Evolutionary conservation across 2,797 vertebrate species (phyloP).

Genomic region (Dryobates pubescens): DNA sequence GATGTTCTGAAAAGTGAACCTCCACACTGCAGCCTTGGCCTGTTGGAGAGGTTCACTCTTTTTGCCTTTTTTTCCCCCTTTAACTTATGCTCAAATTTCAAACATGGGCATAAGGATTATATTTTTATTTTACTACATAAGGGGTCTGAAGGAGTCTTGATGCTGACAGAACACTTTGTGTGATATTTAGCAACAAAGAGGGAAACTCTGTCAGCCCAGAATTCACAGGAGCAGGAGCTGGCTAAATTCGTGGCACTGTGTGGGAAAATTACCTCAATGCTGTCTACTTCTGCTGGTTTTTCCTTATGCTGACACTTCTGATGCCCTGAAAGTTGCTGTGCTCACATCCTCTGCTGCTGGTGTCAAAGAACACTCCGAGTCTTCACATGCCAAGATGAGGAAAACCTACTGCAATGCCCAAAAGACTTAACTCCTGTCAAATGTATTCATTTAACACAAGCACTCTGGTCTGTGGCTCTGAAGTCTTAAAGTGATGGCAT

Average conservation of each 20-base stretch:
- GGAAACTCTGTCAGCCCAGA: conserved; percentile 59
- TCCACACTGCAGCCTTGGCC: conserved; percentile 42
- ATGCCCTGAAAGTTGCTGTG: conserved; percentile 77
- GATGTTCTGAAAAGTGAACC: conserved; percentile 57
- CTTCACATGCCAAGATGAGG: conserved; percentile 78
- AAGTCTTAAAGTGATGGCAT: conserved; percentile 65
- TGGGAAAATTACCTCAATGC: conserved; percentile 74
- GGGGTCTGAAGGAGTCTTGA: conserved; percentile 49
- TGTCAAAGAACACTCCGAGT: conserved; percentile 80
- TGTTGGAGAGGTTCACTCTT: conserved; percentile 27
- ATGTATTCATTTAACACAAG: conserved; percentile 78
- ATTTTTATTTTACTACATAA: conserved; percentile 70
- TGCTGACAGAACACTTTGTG: conserved; percentile 73
- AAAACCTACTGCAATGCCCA: conserved; percentile 82
- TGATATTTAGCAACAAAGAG: conserved; percentile 74
- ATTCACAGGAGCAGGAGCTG: conserved; percentile 62
- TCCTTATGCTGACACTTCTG: conserved; percentile 75
- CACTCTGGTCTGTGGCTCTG: conserved; percentile 72
- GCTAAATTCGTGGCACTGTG: conserved; percentile 63
- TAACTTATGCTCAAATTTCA: conserved; percentile 58
- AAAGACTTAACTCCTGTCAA: conserved; percentile 82
- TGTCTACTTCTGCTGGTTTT: conserved; percentile 75
- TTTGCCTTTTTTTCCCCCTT: not conserved
- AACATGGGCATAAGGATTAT: conserved; percentile 63
- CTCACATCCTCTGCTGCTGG: conserved; percentile 76